These are phyloP conservation scores for Gymnarchus niloticus DNA, from an alignment of 2,113 vertebrate genomes.

Conservation along the genomic window DNA sequence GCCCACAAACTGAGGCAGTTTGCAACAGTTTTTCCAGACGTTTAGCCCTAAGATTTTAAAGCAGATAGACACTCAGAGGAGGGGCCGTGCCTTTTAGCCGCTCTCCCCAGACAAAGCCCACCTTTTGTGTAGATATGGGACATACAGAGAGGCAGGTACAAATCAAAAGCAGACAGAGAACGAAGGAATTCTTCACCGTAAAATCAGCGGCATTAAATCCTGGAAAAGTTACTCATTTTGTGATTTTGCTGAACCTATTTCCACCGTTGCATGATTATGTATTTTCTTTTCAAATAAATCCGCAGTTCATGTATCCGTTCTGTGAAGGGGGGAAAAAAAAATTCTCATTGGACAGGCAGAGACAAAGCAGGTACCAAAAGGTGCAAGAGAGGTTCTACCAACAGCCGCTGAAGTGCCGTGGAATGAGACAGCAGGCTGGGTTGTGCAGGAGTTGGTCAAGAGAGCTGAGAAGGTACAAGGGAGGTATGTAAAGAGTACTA, in stretches of 20 bases:
- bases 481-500: constrained; percentile 16
- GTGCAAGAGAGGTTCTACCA: neutral
- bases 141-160: neutral
- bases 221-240: neutral
- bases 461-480: neutral
- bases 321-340: neutral
- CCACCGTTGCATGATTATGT: neutral
- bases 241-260: neutral
- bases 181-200: neutral
- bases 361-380: neutral
- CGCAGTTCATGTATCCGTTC: neutral
- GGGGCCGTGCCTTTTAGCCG: neutral
- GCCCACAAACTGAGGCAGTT: neutral
- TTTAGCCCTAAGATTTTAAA: neutral
- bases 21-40: neutral
- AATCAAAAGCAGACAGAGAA: neutral
- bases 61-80: neutral
- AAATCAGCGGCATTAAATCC: neutral
- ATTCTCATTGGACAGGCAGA: neutral
- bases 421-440: constrained; percentile 1
- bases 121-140: too few relatives aligned
- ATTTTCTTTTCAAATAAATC: neutral
- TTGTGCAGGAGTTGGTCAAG: constrained; percentile 48
- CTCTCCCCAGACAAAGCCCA: neutral
- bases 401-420: neutral